Base-by-base conservation (phyloP, 2,888 invertebrate genomes). In the Nemotelus nigrinus region DNA sequence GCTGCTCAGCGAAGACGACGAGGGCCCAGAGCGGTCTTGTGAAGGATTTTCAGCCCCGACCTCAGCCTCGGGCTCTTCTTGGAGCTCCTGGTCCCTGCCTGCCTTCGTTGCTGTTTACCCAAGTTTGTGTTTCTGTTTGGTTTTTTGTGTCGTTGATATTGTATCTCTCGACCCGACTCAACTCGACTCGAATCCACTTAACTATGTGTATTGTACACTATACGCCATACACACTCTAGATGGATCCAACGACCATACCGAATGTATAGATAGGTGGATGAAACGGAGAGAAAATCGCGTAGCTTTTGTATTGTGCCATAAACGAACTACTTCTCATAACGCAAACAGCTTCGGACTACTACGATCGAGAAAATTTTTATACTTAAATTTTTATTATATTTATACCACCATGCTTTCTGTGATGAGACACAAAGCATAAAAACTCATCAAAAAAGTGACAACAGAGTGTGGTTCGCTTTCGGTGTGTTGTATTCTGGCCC, bases 291-390 rank as follows among this genome's bases (percentile, higher is more conserved):
- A 79, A 82, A 82, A 82, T 82, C 82, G 83, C 82, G 82, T 82
- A 86, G 86, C 86, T 86, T 86, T 86, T 86, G 86, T 86, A 87
- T 86, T 85, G 86, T 84, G 85, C 85, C 86, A 86, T 86, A 86
- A 86, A 86, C 86, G 86, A 85, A 86, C 84, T 85, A 87, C 86
- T 87, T 86, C 85, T 86, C 86, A 86, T 86, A 86, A 86, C 86
- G 87, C 86, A 85, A 86, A 86, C 86, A 87, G 85, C 85, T 85
- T 86, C 85, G 84, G 85, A 83, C 83, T 83, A 83, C 83, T 82
- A 83, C 82, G 82, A 82, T 82, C 81, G 81, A 81, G 78, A 81
- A 84, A 87, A 86, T 86, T 86, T 86, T 86, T 86, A 86, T 86
- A 85, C 84, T 85, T 85, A 86, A 87, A 86, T 85, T 85, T 86